Evolutionary conservation across 2,113 vertebrate genomes (phyloP).

Genomic region (Typhlomys cinereus): DNA sequence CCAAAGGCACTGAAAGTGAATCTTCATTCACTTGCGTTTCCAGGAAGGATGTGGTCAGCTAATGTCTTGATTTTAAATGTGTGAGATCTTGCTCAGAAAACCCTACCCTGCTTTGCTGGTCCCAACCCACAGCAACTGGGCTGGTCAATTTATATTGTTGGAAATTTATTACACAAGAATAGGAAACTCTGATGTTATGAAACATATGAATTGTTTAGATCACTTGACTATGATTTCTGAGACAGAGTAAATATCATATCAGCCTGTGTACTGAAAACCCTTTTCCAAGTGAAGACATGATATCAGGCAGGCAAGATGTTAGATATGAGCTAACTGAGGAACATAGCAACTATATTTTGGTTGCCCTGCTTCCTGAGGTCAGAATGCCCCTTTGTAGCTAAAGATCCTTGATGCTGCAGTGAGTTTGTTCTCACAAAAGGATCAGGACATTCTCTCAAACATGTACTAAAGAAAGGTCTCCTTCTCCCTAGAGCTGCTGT

Average conservation of each 20-base stretch:
- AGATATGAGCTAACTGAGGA: too few relatives aligned
- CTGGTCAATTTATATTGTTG: not conserved
- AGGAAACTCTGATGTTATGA: not conserved
- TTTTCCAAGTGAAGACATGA: too few relatives aligned
- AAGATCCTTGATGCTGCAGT: too few relatives aligned
- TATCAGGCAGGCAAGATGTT: too few relatives aligned
- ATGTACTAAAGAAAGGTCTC: not conserved
- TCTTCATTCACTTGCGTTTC: not conserved
- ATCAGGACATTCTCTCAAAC: not conserved
- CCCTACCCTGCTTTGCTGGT: not conserved
- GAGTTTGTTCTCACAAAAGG: not conserved
- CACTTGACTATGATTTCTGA: not conserved
- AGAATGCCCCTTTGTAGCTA: too few relatives aligned
- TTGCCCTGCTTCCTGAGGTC: too few relatives aligned
- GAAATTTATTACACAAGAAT: not conserved
- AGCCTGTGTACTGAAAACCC: not conserved
- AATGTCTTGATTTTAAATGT: not conserved
- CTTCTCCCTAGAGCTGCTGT: too few relatives aligned
- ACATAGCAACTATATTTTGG: too few relatives aligned
- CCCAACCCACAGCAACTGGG: not conserved
- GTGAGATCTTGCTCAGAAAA: not conserved
- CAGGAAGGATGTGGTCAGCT: not conserved
- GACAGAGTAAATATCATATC: not conserved
- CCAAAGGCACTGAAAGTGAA: not conserved
- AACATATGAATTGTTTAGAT: not conserved